phyloP scores from a whole-genome alignment of 2,797 vertebrate species.

The Acanthurus tractus region DNA sequence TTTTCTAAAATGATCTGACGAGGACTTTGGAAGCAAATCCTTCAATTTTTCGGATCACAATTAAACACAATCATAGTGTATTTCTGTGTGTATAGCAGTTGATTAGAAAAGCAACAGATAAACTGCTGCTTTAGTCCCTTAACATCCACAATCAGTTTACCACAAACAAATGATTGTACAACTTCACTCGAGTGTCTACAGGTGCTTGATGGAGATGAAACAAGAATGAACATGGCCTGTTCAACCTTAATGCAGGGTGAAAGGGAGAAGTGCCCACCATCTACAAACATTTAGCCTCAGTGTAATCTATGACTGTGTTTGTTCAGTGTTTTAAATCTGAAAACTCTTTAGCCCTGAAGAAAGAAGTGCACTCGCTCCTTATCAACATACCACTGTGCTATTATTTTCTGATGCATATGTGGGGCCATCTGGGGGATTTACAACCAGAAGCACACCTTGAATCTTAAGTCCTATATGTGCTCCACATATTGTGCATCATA shows the following conservation, averaged over 20 bases:
- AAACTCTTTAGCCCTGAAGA: slow-evolving; percentile 14
- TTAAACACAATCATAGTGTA: slow-evolving; percentile 13
- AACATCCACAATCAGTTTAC: background rate
- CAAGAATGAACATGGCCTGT: background rate
- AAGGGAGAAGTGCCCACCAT: background rate
- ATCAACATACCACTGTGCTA: slow-evolving; percentile 12
- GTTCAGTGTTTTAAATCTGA: slow-evolving; percentile 7
- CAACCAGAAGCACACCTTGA: slow-evolving; percentile 30
- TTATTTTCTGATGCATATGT: slow-evolving; percentile 35
- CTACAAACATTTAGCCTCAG: slow-evolving; percentile 26
- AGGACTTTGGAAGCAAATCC: slow-evolving; percentile 26
- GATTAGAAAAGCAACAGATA: background rate
- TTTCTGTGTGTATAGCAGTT: slow-evolving; percentile 10
- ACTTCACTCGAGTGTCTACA: background rate
- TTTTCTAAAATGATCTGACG: background rate
- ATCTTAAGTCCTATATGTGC: slow-evolving; percentile 29
- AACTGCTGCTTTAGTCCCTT: slow-evolving; percentile 31
- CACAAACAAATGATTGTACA: background rate
- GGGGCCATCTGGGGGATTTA: slow-evolving; percentile 42
- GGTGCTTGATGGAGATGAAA: slow-evolving; percentile 14
- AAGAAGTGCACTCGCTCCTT: slow-evolving; percentile 7
- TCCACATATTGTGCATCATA: slow-evolving; percentile 34
- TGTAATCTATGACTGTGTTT: slow-evolving; percentile 11
- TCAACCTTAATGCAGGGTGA: slow-evolving; percentile 15
- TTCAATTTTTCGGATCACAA: slow-evolving; percentile 3